Conservation (phyloP, 1,140 invertebrate genomes). For the Bombus ignitus region DNA sequence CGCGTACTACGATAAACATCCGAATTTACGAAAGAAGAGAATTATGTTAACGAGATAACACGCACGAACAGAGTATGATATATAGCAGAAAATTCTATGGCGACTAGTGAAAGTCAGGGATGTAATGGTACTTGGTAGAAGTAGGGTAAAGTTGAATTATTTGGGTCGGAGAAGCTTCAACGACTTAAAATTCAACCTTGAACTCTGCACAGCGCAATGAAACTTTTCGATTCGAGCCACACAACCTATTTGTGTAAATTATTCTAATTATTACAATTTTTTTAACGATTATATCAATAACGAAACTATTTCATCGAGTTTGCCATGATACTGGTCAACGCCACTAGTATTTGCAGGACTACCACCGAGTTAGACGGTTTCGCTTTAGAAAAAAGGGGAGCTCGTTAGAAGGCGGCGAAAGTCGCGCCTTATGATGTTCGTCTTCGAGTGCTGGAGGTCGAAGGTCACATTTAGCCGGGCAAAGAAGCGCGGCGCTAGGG, state of each 20-base stretch:
- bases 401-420: background rate
- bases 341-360: background rate
- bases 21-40: no score
- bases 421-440: background rate
- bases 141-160: background rate
- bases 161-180: background rate
- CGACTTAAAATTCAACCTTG: background rate
- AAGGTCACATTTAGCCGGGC: conserved; percentile 11
- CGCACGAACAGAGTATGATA: no score
- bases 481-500: background rate
- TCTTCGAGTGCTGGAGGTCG: background rate
- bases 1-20: no score
- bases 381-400: background rate
- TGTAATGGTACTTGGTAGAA: background rate
- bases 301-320: no score
- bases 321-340: no score
- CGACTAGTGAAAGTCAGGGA: background rate
- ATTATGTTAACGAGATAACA: no score
- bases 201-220: background rate
- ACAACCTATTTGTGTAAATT: no score
- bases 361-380: background rate
- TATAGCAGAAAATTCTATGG: no score
- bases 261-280: background rate
- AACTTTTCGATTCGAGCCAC: background rate
- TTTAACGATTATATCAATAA: background rate